Evolutionary conservation across 1,140 invertebrate genomes (phyloP).

Genomic region (Cephus cinctus): DNA sequence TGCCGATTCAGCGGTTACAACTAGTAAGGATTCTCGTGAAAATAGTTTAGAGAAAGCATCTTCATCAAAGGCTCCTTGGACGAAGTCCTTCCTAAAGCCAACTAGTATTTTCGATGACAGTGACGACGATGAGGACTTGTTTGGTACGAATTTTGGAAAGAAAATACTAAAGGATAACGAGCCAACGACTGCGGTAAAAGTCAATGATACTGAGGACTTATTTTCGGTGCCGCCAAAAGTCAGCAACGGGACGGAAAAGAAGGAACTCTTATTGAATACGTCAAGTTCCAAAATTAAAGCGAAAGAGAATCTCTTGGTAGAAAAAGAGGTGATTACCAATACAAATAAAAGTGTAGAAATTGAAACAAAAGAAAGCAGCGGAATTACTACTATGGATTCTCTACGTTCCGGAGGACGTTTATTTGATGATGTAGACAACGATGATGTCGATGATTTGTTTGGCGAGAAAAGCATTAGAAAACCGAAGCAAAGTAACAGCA

Average conservation of each 20-base stretch:
- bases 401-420: no score
- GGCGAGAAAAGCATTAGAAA: no score
- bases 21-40: background rate
- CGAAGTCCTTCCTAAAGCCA: background rate
- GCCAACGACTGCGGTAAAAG: no score
- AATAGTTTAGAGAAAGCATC: background rate
- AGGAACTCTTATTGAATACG: background rate
- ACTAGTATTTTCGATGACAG: conserved; percentile 27
- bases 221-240: background rate
- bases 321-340: no score
- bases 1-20: background rate
- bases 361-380: no score
- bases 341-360: no score
- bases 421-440: no score
- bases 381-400: no score
- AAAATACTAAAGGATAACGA: no score
- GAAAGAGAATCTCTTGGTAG: no score
- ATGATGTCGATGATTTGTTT: conserved; percentile 39
- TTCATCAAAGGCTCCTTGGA: background rate
- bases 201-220: background rate
- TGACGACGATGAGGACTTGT: conserved; percentile 26
- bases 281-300: background rate
- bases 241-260: background rate
- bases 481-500: no score
- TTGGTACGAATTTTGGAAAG: conserved; percentile 11